Evolutionary conservation across 2,888 invertebrate genomes (phyloP).

Genomic region (Netelia inedita): DNA sequence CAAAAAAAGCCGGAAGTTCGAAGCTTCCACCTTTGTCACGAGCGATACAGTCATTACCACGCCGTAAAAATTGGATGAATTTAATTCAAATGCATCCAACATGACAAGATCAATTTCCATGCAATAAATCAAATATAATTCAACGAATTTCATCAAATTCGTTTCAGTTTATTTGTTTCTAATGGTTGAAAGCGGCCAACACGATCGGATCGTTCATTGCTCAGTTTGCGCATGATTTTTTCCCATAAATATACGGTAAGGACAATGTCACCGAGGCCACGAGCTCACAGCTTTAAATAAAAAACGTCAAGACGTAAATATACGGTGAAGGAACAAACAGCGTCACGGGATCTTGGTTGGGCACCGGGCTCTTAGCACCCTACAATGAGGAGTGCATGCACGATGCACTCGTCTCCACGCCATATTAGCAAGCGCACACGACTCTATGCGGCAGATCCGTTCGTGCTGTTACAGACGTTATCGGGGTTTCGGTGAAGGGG

Average conservation of each 20-base stretch:
- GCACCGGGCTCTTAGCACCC: conserved; percentile 36
- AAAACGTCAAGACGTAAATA: neutral
- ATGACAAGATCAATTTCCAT: too few relatives aligned
- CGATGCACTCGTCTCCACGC: conserved; percentile 56
- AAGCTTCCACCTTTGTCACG: conserved; percentile 19
- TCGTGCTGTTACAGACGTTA: neutral
- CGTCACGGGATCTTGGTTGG: conserved; percentile 44
- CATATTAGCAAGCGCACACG: conserved; percentile 52
- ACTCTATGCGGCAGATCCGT: conserved; percentile 51
- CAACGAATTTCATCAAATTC: too few relatives aligned
- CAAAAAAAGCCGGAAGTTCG: conserved; percentile 59
- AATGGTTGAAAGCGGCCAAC: neutral
- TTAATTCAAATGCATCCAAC: too few relatives aligned
- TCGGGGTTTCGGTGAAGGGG: neutral
- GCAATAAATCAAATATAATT: too few relatives aligned
- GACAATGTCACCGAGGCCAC: conserved; percentile 23
- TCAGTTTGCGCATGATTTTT: neutral
- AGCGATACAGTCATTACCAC: conserved; percentile 16
- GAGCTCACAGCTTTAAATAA: neutral
- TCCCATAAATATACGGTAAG: conserved; percentile 1
- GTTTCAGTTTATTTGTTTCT: too few relatives aligned
- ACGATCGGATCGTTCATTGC: neutral
- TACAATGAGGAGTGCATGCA: conserved; percentile 47
- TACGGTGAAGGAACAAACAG: conserved; percentile 19
- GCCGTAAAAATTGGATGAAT: neutral